A percentile compares a stretch with the other conserved stretches of the same genome.
Conservation (phyloP, 2,113 vertebrate species). For the Varanus komodoensis region DNA sequence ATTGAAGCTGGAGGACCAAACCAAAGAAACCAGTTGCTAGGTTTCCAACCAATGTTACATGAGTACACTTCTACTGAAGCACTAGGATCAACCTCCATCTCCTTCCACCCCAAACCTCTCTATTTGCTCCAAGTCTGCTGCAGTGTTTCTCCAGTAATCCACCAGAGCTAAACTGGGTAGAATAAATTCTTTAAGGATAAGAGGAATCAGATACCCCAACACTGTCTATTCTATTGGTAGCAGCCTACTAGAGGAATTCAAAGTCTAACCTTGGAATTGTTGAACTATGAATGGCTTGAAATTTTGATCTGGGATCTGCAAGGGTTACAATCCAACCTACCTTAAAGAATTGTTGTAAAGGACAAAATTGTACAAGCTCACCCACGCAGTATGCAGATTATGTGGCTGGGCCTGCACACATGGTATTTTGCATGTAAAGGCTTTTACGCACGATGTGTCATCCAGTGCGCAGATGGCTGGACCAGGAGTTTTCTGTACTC, state of each 20-base stretch:
- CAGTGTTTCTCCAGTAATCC: too few relatives aligned
- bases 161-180: too few relatives aligned
- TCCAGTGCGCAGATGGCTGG: background rate
- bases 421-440: background rate
- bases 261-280: background rate
- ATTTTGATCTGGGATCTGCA: background rate
- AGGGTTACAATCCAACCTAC: background rate
- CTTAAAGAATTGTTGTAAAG: background rate
- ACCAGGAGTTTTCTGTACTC: background rate
- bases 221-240: too few relatives aligned
- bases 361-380: background rate
- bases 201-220: too few relatives aligned
- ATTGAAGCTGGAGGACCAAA: too few relatives aligned
- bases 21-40: background rate
- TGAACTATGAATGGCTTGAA: background rate
- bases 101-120: too few relatives aligned
- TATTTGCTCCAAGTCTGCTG: too few relatives aligned
- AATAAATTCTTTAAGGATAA: too few relatives aligned
- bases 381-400: background rate
- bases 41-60: background rate
- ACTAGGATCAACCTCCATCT: too few relatives aligned
- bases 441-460: conserved; percentile 4
- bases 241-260: too few relatives aligned
- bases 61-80: too few relatives aligned
- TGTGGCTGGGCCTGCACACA: background rate